phyloP scores from a whole-genome alignment of 1,140 invertebrate genomes.

The Diorhabda elongata region DNA sequence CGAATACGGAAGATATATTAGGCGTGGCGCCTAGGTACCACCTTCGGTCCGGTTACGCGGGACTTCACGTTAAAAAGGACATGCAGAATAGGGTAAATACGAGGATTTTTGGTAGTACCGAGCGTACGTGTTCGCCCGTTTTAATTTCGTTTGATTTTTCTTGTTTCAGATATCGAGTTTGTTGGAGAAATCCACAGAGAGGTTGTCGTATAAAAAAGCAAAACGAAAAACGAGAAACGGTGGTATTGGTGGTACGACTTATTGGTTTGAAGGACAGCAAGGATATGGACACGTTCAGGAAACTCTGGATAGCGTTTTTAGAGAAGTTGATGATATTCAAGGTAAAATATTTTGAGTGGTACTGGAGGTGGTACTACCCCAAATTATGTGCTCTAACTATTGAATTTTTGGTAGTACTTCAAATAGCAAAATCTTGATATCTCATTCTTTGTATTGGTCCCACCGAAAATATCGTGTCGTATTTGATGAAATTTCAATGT shows the following conservation, averaged over 20 bases:
- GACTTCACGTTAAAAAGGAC: slow-evolving; percentile 25
- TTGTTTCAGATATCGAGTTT: slow-evolving; percentile 9
- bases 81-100: slow-evolving; percentile 17
- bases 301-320: slow-evolving; percentile 16
- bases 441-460: too few relatives aligned
- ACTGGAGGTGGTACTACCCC: too few relatives aligned
- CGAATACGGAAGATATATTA: slow-evolving; percentile 30
- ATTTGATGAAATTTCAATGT: too few relatives aligned
- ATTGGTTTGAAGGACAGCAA: slow-evolving; percentile 7
- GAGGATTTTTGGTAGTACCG: not conserved
- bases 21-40: slow-evolving; percentile 34
- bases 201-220: slow-evolving; percentile 4
- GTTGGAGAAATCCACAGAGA: slow-evolving; percentile 5
- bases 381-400: too few relatives aligned
- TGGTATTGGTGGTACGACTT: slow-evolving; percentile 3
- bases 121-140: not conserved
- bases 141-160: not conserved
- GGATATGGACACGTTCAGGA: slow-evolving; percentile 12
- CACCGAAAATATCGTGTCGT: too few relatives aligned
- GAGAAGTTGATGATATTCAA: slow-evolving; percentile 20
- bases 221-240: slow-evolving; percentile 11
- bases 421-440: too few relatives aligned
- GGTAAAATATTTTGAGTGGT: slow-evolving; percentile 1
- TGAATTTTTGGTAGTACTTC: too few relatives aligned
- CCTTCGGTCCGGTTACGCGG: slow-evolving; percentile 35